Base-by-base conservation (phyloP, 2,797 vertebrate species). In the Thripadectes ignobilis region DNA sequence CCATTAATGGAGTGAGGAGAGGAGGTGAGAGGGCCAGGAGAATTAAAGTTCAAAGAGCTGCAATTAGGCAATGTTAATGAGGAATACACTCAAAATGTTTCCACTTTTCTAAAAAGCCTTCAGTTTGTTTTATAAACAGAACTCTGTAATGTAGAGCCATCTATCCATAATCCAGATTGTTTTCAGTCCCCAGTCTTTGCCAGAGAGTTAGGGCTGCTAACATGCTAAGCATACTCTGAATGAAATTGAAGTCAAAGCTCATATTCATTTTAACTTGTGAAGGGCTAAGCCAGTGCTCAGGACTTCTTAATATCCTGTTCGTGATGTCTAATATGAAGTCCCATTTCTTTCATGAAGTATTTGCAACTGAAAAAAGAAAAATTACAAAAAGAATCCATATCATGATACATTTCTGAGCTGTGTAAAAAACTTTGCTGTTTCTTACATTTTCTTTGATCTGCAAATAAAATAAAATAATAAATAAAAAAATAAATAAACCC, bases 31-130 rank as follows among this genome's bases (percentile, higher is more conserved):
- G 49, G 5, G 52, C 48, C 65, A 67, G 38, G 54, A 62, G 78
- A 91, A 93, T 88, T 91, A 75, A 79, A 92, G 71, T 95, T 93
- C 78, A 95, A 88, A 95, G 88, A 67, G 48, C 48, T 83, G 20
- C 65, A 93, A 88, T 93, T 93, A 96, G 49, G 41, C 45, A 82
- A 71, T 46, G 36, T 72, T 95, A 93, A 94, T 89, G 49, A 96
- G 34, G 57, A 82, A 83, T 54, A 48, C 30, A 58, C 75, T 87
- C 57, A 80, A 79, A 92, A 87, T 45, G 32, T 84, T 89, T 86
- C 76, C 9, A 61, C 34, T 95, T 95, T 14, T 62, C 22, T 22
- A 86, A 75, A 85, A 94, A 89, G 51, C 11, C 49, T 74, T 43
- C 34, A 30, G 46, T 54, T 85, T 83, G 67, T 74, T 92, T 92